phyloP scores from a whole-genome alignment of 2,888 invertebrate genomes.

The Galeopsomyia nigrocyanea region DNA sequence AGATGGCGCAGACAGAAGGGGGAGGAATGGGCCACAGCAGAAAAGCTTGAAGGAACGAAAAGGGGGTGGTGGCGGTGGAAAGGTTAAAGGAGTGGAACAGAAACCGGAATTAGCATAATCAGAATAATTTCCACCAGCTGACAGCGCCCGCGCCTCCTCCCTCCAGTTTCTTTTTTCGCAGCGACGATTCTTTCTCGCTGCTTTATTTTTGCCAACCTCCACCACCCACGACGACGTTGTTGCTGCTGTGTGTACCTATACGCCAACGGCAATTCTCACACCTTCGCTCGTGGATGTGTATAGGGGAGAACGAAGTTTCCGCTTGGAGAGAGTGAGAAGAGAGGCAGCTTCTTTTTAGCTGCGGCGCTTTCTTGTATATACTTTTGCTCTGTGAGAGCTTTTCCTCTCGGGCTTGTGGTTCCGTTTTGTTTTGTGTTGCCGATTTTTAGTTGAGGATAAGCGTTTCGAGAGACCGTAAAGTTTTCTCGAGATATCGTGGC shows the following conservation, averaged over 20 bases:
- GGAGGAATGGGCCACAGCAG: constrained; percentile 42
- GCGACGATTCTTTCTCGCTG: constrained; percentile 66
- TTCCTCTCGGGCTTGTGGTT: too few species aligned
- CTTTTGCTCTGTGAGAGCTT: too few species aligned
- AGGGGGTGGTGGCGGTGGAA: constrained; percentile 54
- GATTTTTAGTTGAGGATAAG: too few species aligned
- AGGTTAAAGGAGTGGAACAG: constrained; percentile 70
- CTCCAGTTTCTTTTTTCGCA: constrained; percentile 67
- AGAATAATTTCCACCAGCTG: constrained; percentile 76
- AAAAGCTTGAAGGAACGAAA: constrained; percentile 10
- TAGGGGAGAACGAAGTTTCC: constrained; percentile 14
- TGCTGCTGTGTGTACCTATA: background rate
- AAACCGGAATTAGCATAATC: constrained; percentile 75
- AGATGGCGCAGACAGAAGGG: constrained; percentile 69
- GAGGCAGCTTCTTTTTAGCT: too few species aligned
- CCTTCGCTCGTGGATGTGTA: background rate
- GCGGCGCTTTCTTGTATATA: too few species aligned
- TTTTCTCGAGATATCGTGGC: too few species aligned
- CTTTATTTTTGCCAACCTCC: constrained; percentile 63
- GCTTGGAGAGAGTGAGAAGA: too few species aligned
- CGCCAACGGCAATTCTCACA: constrained; percentile 27
- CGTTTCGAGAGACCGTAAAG: too few species aligned
- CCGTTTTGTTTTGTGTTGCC: too few species aligned
- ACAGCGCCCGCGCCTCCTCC: constrained; percentile 70
- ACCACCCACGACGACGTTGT: background rate